Base-by-base conservation (phyloP, 2,888 invertebrate species). In the Philereme transversata region DNA sequence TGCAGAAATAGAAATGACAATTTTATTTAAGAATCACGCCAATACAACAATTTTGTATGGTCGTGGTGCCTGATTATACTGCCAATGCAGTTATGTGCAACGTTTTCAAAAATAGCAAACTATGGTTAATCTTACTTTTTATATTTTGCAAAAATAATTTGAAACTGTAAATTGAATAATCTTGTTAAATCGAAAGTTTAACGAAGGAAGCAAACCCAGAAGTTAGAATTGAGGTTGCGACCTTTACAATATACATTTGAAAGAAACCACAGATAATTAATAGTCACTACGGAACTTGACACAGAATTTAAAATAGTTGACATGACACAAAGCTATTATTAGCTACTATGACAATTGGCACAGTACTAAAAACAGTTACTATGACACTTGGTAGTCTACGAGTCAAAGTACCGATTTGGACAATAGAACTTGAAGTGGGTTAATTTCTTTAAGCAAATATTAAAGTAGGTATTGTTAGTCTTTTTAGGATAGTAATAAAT, bases 161-260 rank as follows among this genome's bases (percentile, higher is more conserved):
- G 22, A 22, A 22, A 22, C 22, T 22, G 22, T 22, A 22, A 22
- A 22, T 22, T 22, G 5, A 45, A 5, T 6, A 5, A 11, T 5
- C 4, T 34, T 11, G 10, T 4, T 47, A 35, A 3, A 47, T 47
- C 33, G 47, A 47, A 47, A 55, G 10, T 40, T 38, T 5, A 48
- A 65, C 64, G 65, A 70, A 68, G 68, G 68, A 65, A 65, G 55
- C 60, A 40, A 7, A 56, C 52, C 72, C 66, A 72, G 70, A 69
- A 72, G 57, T 57, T 56, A 35, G 53, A 50, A 71, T 70, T 72
- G 72, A 69, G 72, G 70, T 63, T 67, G 63, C 58, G 72, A 72
- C 73, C 73, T 73, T 71, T 69, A 49, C 41, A 45, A 38, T 49
- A 40, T 49, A 40, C 34, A 34, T 40, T 40, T 49, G 36, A 50